These are phyloP conservation scores for Apis cerana DNA, from an alignment of 1,140 invertebrate genomes.

Conservation along the genomic window DNA sequence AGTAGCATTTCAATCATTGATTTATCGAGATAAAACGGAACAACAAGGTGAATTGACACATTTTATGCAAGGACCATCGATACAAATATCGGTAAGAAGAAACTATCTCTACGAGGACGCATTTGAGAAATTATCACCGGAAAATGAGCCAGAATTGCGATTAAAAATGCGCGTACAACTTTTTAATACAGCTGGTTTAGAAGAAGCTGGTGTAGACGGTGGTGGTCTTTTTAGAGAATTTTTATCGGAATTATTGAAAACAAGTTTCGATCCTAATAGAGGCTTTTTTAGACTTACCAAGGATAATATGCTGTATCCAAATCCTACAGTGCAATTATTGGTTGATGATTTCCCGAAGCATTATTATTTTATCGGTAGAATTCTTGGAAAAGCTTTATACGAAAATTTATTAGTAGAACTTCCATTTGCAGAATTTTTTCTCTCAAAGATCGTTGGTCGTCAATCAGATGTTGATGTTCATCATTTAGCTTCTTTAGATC, in stretches of 20 bases:
- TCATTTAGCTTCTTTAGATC: conserved; percentile 96
- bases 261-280: conserved; percentile 97
- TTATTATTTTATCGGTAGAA: conserved; percentile 97
- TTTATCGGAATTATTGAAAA: conserved; percentile 94
- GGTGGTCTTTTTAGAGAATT: conserved; percentile 97
- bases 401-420: conserved; percentile 97
- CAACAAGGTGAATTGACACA: conserved; percentile 88
- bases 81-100: conserved; percentile 91
- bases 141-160: conserved; percentile 95
- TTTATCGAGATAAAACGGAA: conserved; percentile 87
- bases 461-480: conserved; percentile 94
- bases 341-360: conserved; percentile 93
- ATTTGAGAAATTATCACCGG: conserved; percentile 94
- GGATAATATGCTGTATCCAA: conserved; percentile 97
- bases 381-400: conserved; percentile 97
- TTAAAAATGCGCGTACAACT: conserved; percentile 93
- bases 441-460: conserved; percentile 91
- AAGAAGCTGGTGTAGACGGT: conserved; percentile 98
- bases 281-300: conserved; percentile 96
- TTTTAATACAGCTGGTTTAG: conserved; percentile 93
- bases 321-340: conserved; percentile 93
- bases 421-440: conserved; percentile 95
- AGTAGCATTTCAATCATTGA: conserved; percentile 90
- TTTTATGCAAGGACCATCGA: conserved; percentile 88
- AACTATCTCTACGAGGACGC: conserved; percentile 98